Evolutionary conservation across 1,140 invertebrate genomes (phyloP), one percentile per base, ranked within the genome.

Genomic region (Subanguina moxae): DNA sequence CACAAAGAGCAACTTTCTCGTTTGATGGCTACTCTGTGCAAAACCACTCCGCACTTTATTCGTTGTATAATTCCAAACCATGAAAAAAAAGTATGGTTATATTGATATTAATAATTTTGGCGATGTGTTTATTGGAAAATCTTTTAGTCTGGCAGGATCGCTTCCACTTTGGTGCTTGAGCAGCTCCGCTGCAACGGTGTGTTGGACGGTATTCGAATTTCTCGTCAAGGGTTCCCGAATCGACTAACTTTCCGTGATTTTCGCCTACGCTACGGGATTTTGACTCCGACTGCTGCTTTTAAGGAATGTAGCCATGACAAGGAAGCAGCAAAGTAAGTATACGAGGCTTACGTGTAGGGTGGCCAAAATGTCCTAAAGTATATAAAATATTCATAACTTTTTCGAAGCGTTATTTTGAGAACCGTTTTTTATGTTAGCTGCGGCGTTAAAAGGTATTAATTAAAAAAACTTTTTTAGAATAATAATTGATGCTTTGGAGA

Each of bases 241-340:
- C 84, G 89, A 65, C 66, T 86, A 25, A 87, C 87, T 38, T 90
- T 90, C 86, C 89, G 90, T 82, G 89, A 89, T 77, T 89, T 90
- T 83, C 83, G 88, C 62, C 88, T 89, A 80, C 84, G 88, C 28
- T 95, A 98, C 84, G 96, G 98, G 84, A 86, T 99, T 30, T 88
- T 99, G 0, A 97, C 93, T 11, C 95, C 96, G 1, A 97, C 95
- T 84, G 92, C 94, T 30, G 98, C 99, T 76, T 93, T 94, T 3
- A 97, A 97, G 86, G 94, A 86, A 7, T 99, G 98, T 81, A 98
- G 99, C 94, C 96, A 99, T 84, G 96, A 95, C 57, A 98, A 98
- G 85, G 95, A 97, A 84, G 94, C 94, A 21, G 96, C 93, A 83
- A 94, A 97, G 84, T 94, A 77, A 30, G n/a, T n/a, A n/a, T n/a